Percentiles rank a stretch among this genome's conserved stretches.
Evolutionary conservation across 2,113 vertebrate genomes (phyloP).

Genomic region (Nicator chloris): DNA sequence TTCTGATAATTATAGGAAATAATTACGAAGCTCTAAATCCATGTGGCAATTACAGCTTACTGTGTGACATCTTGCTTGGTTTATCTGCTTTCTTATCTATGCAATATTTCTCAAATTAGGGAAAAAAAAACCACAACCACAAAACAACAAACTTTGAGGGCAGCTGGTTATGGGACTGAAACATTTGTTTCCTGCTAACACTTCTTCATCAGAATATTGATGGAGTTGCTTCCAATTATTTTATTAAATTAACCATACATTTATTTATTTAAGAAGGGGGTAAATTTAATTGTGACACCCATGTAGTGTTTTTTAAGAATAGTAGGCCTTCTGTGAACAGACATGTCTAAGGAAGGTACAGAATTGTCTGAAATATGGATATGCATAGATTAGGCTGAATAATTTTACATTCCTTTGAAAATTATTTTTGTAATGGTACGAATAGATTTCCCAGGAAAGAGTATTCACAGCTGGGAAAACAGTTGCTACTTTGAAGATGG

Average conservation of each 20-base stretch:
- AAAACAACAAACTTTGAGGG: slow-evolving; percentile 1
- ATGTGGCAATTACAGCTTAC: not conserved
- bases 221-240: not conserved
- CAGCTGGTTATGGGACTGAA: slow-evolving; percentile 3
- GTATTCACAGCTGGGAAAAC: slow-evolving; percentile 81
- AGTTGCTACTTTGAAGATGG: slow-evolving; percentile 78
- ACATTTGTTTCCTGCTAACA: not conserved
- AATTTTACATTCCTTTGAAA: slow-evolving; percentile 68
- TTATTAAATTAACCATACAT: not conserved
- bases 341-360: not conserved
- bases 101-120: not conserved
- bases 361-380: slow-evolving; percentile 39
- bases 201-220: not conserved
- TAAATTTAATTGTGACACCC: not conserved
- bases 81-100: not conserved
- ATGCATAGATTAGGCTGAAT: slow-evolving; percentile 56
- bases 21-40: not conserved
- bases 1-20: not conserved
- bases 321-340: not conserved
- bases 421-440: slow-evolving; percentile 71
- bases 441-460: slow-evolving; percentile 77
- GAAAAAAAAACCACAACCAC: not conserved
- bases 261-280: not conserved
- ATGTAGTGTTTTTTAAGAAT: not conserved
- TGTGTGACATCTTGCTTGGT: not conserved